phyloP scores from a whole-genome alignment of 2,113 vertebrate genomes.

The Tiliqua scincoides region DNA sequence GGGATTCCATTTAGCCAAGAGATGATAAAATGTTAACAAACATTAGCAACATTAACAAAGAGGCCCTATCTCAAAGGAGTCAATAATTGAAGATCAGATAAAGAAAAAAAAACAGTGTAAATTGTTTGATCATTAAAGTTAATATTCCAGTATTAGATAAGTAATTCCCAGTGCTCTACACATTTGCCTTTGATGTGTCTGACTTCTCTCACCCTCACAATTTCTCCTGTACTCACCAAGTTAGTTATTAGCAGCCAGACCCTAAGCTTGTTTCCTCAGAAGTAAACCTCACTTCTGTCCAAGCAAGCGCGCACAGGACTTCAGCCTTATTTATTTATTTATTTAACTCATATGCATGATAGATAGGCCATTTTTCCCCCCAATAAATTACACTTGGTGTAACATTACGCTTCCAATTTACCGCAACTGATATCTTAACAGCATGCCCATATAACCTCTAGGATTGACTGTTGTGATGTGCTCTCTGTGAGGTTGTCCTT shows the following conservation, averaged over 20 bases:
- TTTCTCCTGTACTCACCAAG: not conserved
- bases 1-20: not conserved
- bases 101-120: not conserved
- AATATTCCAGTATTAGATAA: slow-evolving; percentile 8
- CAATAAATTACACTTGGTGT: not conserved
- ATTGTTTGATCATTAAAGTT: slow-evolving; percentile 22
- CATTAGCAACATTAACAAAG: slow-evolving; percentile 17
- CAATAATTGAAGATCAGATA: slow-evolving; percentile 28
- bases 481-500: not conserved
- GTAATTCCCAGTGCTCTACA: not conserved
- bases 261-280: not conserved
- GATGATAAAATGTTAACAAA: slow-evolving; percentile 23
- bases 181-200: not conserved
- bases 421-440: not conserved
- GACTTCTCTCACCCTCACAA: not conserved
- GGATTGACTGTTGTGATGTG: not conserved
- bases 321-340: not conserved
- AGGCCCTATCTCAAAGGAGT: not conserved
- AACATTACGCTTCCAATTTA: not conserved
- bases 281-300: not conserved
- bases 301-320: not conserved
- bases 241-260: not conserved
- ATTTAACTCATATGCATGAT: not conserved
- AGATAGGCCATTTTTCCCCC: not conserved
- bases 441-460: not conserved